Percentiles rank a stretch among this genome's conserved stretches.
Evolutionary conservation across 2,113 vertebrate species (phyloP).

Genomic region (Donacobius atricapilla): DNA sequence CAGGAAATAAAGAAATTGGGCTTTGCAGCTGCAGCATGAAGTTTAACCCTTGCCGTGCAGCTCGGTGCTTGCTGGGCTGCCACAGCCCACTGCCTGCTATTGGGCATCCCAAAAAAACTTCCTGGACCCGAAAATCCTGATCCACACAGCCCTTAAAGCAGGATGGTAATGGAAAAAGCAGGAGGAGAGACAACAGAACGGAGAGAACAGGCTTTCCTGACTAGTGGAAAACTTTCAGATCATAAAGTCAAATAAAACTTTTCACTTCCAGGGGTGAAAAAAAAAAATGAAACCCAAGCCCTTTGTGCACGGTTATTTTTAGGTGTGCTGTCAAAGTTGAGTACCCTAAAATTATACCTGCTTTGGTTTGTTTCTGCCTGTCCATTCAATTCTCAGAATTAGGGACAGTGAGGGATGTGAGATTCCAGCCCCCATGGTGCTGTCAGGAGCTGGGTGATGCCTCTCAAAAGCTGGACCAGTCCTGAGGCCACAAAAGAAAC

Average conservation of each 20-base stretch:
- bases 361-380: conserved; percentile 36
- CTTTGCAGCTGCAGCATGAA: conserved; percentile 57
- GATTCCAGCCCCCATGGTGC: not conserved
- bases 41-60: conserved; percentile 68
- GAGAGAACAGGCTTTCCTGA: not conserved
- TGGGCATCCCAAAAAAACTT: not conserved
- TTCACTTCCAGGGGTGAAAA: not conserved
- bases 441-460: not conserved
- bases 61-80: not conserved
- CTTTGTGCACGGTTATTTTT: not conserved
- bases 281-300: not conserved
- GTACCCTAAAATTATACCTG: not conserved
- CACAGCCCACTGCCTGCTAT: not conserved
- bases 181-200: not conserved
- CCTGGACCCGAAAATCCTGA: not conserved
- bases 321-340: not conserved
- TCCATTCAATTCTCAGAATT: not conserved
- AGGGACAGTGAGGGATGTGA: not conserved
- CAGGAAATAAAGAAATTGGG: conserved; percentile 76
- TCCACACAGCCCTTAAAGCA: not conserved
- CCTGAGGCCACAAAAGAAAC: not conserved
- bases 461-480: not conserved
- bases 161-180: conserved; percentile 1
- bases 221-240: conserved; percentile 8
- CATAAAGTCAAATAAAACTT: conserved; percentile 17